Evolutionary conservation across 2,888 invertebrate species (phyloP).

Genomic region (Dyspetes luteomarginatus): DNA sequence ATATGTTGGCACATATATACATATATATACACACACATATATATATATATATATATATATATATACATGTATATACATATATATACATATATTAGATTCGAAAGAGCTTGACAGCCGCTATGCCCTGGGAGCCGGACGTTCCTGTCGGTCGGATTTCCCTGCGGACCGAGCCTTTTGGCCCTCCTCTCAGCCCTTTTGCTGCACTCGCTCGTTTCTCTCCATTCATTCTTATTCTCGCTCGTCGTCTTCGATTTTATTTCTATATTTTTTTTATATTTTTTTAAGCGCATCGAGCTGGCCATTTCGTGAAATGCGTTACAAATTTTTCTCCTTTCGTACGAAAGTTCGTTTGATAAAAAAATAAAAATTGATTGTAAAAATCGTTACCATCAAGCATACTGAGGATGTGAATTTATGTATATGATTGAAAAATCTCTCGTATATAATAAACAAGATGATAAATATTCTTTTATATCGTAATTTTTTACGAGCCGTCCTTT

Average conservation of each 20-base stretch:
- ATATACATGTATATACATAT: neutral
- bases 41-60: neutral
- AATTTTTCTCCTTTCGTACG: constrained; percentile 18
- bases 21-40: neutral
- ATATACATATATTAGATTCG: constrained; percentile 37
- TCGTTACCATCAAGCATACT: no score
- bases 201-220: constrained; percentile 35
- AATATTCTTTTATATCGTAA: no score
- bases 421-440: no score
- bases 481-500: no score
- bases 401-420: no score
- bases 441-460: no score
- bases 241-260: constrained; percentile 35
- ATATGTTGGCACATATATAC: neutral
- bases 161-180: constrained; percentile 56
- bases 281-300: constrained; percentile 8
- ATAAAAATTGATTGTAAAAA: neutral
- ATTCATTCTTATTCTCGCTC: constrained; percentile 42
- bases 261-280: constrained; percentile 5
- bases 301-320: constrained; percentile 9
- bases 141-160: constrained; percentile 63
- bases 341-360: neutral
- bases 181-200: constrained; percentile 24
- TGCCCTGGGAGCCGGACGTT: constrained; percentile 61
- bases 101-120: constrained; percentile 58